Conservation (phyloP, 2,797 vertebrate species). For the Muscicapa striata region DNA sequence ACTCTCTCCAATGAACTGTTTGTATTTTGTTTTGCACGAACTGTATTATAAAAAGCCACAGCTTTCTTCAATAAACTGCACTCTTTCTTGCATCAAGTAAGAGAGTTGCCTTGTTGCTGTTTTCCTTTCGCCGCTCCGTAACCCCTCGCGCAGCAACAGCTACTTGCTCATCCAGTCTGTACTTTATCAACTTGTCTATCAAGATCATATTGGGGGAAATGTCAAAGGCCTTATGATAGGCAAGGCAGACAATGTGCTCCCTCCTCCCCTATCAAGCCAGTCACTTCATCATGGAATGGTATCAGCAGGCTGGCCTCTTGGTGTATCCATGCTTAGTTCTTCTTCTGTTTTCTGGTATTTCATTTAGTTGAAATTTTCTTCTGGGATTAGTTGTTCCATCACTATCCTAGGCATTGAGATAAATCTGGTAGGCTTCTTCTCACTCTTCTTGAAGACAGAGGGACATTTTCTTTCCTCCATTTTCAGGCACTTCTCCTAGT, state of each 20-base stretch:
- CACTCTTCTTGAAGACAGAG: neutral
- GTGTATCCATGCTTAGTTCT: neutral
- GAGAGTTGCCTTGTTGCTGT: too few relatives aligned
- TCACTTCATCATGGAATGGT: neutral
- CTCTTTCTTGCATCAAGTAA: too few relatives aligned
- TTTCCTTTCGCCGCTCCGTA: too few relatives aligned
- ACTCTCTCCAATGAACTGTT: too few relatives aligned
- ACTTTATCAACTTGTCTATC: neutral
- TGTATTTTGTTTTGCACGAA: too few relatives aligned
- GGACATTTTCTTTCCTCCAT: neutral
- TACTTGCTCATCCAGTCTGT: neutral
- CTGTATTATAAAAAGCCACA: too few relatives aligned
- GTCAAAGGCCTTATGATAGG: neutral
- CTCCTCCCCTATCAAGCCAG: neutral
- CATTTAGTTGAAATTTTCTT: neutral
- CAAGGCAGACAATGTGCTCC: neutral
- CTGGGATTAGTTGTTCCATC: neutral
- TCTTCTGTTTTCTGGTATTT: neutral
- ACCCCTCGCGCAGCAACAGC: too few relatives aligned
- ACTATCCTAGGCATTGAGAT: neutral
- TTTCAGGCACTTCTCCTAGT: neutral
- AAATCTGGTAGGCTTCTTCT: neutral
- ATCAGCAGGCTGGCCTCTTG: neutral
- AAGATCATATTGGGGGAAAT: rapidly evolving
- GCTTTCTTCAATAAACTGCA: too few relatives aligned